These are phyloP conservation scores for Acinonyx jubatus DNA, from an alignment of 2,113 vertebrate genomes.

Conservation along the genomic window DNA sequence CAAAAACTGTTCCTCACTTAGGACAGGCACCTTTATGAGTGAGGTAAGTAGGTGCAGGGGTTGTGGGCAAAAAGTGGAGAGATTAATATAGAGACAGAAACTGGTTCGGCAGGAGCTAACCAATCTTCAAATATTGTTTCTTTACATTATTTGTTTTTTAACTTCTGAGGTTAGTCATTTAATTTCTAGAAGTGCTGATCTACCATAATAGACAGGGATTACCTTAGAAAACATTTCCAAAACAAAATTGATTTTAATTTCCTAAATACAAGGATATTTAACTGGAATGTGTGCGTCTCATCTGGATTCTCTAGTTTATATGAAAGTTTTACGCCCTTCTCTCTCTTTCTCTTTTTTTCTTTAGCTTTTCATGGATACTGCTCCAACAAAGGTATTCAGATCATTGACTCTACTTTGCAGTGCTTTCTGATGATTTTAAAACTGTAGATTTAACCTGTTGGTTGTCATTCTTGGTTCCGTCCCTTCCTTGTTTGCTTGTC, in stretches of 20 bases:
- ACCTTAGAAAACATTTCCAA: background rate
- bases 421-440: conserved; percentile 58
- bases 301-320: conserved; percentile 35
- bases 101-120: background rate
- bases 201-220: background rate
- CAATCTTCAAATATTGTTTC: background rate
- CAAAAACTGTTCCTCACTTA: background rate
- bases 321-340: conserved; percentile 65
- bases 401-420: conserved; percentile 57
- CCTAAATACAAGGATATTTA: conserved; percentile 15
- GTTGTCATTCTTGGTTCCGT: conserved; percentile 31
- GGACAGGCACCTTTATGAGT: background rate
- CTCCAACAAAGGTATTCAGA: conserved; percentile 54
- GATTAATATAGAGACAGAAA: background rate
- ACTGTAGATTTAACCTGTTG: background rate
- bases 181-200: background rate
- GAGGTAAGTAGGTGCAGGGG: conserved; percentile 3
- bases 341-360: conserved; percentile 44
- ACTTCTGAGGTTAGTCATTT: conserved; percentile 4
- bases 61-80: background rate
- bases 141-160: conserved; percentile 10
- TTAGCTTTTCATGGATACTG: conserved; percentile 75
- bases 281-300: conserved; percentile 32
- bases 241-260: background rate
- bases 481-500: conserved; percentile 47